Conservation (phyloP, 2,797 vertebrate species). For the Emydoidea blandingii region DNA sequence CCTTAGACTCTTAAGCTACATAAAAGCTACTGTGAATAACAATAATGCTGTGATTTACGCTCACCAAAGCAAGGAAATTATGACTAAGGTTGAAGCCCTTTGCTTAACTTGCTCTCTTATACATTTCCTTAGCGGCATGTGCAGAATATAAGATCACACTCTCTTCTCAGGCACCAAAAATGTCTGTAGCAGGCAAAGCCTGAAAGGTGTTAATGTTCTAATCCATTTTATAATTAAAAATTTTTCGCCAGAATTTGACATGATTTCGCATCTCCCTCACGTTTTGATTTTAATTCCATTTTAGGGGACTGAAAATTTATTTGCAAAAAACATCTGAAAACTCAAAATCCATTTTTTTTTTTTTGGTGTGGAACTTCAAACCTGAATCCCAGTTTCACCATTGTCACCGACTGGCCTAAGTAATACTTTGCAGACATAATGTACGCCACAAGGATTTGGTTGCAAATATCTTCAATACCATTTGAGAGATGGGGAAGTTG, state of each 20-base stretch:
- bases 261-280: not conserved
- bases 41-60: slow-evolving; percentile 23
- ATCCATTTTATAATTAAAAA: not conserved
- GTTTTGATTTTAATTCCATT: not conserved
- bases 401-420: not conserved
- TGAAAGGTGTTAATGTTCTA: not conserved
- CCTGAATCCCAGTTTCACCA: not conserved
- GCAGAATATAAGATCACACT: not conserved
- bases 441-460: not conserved
- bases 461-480: not conserved
- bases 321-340: not conserved
- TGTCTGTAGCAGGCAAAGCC: not conserved
- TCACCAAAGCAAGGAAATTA: slow-evolving; percentile 37
- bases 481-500: not conserved
- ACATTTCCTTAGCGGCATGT: accelerated
- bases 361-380: not conserved
- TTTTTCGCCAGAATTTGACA: not conserved
- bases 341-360: not conserved
- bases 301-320: not conserved
- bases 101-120: not conserved
- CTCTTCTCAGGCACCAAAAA: not conserved
- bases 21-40: slow-evolving; percentile 25
- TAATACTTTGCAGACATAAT: not conserved
- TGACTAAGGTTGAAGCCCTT: slow-evolving; percentile 11
- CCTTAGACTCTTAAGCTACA: not conserved